These are phyloP conservation scores for Anastrepha obliqua DNA, from an alignment of 1,140 invertebrate genomes.

Conservation along the genomic window DNA sequence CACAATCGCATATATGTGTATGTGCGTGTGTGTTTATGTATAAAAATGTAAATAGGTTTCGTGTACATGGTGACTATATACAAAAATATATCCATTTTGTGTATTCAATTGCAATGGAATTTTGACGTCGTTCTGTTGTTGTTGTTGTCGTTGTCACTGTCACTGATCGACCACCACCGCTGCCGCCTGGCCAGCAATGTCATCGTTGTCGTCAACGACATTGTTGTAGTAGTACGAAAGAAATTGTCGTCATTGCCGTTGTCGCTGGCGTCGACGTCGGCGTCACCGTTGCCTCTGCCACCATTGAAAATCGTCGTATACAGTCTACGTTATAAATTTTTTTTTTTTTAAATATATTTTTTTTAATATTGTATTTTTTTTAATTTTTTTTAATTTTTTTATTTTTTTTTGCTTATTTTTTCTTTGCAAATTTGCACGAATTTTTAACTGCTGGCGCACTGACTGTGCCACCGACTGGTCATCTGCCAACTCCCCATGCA, in stretches of 20 bases:
- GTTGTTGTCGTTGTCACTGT: not conserved
- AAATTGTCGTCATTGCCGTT: not conserved
- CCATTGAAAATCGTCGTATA: not conserved
- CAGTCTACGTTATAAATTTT: not conserved
- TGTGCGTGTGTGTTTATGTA: no score
- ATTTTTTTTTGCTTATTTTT: not conserved
- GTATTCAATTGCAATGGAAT: conserved; percentile 27
- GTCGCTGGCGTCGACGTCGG: not conserved
- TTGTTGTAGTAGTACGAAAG: no score
- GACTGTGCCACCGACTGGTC: not conserved
- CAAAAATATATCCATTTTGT: conserved; percentile 29
- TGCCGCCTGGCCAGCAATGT: not conserved
- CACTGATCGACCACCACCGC: not conserved
- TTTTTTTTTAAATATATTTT: not conserved
- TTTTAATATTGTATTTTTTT: not conserved
- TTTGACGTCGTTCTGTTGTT: conserved; percentile 22
- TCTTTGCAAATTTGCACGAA: not conserved
- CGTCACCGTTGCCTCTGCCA: no score
- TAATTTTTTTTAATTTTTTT: not conserved
- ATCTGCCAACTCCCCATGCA: not conserved
- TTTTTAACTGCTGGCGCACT: not conserved
- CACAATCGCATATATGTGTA: no score
- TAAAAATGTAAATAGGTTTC: no score
- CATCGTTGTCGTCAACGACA: conserved; percentile 25
- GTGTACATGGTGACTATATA: no score